Conservation (phyloP, 2,113 vertebrate species). For the Gallinago undulata region DNA sequence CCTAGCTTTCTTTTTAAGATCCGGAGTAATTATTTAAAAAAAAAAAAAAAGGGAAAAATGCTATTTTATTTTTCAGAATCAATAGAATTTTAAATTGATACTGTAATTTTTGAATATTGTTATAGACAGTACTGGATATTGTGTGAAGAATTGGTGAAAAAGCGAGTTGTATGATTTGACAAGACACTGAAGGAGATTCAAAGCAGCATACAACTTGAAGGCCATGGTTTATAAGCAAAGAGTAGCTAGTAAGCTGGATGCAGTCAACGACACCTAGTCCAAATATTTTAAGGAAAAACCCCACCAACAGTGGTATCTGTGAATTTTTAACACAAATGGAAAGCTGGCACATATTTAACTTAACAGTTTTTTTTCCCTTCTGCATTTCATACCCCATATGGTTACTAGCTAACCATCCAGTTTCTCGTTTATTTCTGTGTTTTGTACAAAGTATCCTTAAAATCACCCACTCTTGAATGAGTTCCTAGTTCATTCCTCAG, state of each 20-base stretch:
- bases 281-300: neutral
- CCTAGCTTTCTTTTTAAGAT: neutral
- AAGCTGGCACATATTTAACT: neutral
- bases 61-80: neutral
- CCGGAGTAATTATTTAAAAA: neutral
- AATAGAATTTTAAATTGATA: neutral
- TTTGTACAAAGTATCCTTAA: neutral
- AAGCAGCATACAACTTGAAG: neutral
- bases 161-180: neutral
- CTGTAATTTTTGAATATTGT: neutral
- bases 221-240: neutral
- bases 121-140: neutral
- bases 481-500: neutral
- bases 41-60: neutral
- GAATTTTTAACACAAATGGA: neutral
- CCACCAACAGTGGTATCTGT: neutral
- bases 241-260: neutral
- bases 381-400: neutral
- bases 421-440: neutral
- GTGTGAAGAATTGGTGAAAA: neutral
- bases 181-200: neutral
- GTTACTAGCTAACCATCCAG: neutral
- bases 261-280: neutral
- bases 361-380: rapidly evolving
- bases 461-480: neutral